Base-by-base conservation (phyloP, 2,113 vertebrate genomes). In the Rhinoderma darwinii region DNA sequence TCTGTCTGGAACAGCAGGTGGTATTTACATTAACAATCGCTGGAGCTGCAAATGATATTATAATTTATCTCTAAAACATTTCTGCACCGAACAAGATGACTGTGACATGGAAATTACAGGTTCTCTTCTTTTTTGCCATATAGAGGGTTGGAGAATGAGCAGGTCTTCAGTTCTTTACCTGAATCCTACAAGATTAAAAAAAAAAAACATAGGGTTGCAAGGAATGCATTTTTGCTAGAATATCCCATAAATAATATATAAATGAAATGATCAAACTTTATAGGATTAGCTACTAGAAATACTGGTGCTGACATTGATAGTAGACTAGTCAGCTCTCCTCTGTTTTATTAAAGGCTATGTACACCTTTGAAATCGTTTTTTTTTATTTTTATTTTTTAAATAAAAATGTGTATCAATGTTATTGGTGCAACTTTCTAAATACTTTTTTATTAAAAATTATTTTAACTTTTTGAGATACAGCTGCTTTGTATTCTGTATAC, bases 11-110 rank as follows among this genome's bases (percentile, higher is more conserved):
- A 41, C 35, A 80, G 47, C 76, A 72, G 76, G 84, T 72, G 47
- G 61, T 78, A 79, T 86, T 86, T 79, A 79, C 76, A 80, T 70
- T 80, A 51, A 84, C 68, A 41, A 84, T 74, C 47, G 50, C 56
- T 3, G 25, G 37, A 37, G 56, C 44, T 72, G 44, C 41, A 72
- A 72, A 70, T 80, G 43, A 86, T 80, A 86, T 80, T 80, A 54
- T 70, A 86, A 80, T 86, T 86, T 86, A 50, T 86, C 41, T 78
- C 44, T 4, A 68, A 44, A 37, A 68, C 27, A n/a, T 79, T 79
- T 86, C 27, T 27, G 39, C 39, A 11, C 17, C 18, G 5, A 43
- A 79, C 41, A 27, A 86, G n/a, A 80, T 72, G 15, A 56, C 39
- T 11, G 30, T 72, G 76, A 80, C 76, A 80, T 80, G 17, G 10